Percentiles rank a stretch among this genome's conserved stretches.
phyloP scores from a whole-genome alignment of 2,797 vertebrate species.

The Bovichtus diacanthus region DNA sequence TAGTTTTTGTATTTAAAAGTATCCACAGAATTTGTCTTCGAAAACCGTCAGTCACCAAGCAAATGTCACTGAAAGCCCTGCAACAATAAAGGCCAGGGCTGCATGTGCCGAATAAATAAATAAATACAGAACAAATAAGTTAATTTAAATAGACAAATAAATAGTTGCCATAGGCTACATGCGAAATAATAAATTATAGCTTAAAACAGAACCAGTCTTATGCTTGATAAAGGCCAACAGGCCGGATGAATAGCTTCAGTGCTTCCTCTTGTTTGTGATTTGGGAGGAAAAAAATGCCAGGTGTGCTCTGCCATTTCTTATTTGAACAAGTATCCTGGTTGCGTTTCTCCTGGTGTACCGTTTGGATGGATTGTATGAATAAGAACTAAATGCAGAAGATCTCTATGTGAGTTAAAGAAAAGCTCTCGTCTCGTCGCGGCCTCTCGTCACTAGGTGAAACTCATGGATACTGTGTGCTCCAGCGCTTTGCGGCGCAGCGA shows the following conservation, averaged over 20 bases:
- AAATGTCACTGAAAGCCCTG: slow-evolving; percentile 58
- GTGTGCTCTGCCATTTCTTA: slow-evolving; percentile 20
- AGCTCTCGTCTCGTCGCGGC: slow-evolving; percentile 48
- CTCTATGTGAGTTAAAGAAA: slow-evolving; percentile 77
- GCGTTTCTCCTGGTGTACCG: slow-evolving; percentile 38
- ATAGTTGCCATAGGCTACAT: slow-evolving; percentile 66
- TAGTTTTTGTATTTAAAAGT: slow-evolving; percentile 49
- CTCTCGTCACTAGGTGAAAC: slow-evolving; percentile 90
- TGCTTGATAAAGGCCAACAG: slow-evolving; percentile 28
- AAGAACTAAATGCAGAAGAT: slow-evolving; percentile 41
- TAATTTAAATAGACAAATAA: slow-evolving; percentile 76
- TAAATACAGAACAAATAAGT: slow-evolving; percentile 66
- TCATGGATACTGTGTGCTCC: slow-evolving; percentile 99
- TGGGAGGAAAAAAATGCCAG: slow-evolving; percentile 10
- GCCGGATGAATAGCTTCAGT: slow-evolving; percentile 26
- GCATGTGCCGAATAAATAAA: slow-evolving; percentile 55
- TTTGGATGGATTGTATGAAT: slow-evolving; percentile 30
- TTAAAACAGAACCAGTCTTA: slow-evolving; percentile 43
- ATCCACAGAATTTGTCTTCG: slow-evolving; percentile 60
- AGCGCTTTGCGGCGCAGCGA: slow-evolving; percentile 97
- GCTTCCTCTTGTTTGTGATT: slow-evolving; percentile 25
- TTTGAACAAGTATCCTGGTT: slow-evolving; percentile 52
- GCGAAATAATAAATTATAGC: slow-evolving; percentile 66
- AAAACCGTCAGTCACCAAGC: slow-evolving; percentile 57
- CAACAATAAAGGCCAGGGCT: slow-evolving; percentile 22